A percentile compares a stretch with the other conserved stretches of the same genome.
These are phyloP conservation scores for Cantharis flavilabris DNA, from an alignment of 2,888 invertebrate species.

Conservation along the genomic window DNA sequence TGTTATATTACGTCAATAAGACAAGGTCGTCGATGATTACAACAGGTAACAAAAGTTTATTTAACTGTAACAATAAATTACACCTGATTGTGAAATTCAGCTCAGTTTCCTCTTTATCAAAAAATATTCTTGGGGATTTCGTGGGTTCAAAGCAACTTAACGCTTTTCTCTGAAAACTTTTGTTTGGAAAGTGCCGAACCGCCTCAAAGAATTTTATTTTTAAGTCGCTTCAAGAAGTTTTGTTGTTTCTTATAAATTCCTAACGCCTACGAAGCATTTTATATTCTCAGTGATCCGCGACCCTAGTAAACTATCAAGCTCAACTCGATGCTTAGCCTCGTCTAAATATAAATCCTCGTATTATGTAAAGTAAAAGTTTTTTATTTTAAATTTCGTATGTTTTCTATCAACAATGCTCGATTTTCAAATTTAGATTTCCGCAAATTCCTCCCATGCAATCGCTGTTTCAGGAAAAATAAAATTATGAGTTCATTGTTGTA, in stretches of 20 bases:
- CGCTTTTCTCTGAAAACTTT: neutral
- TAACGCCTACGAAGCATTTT: neutral
- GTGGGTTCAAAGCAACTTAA: neutral
- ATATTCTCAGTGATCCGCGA: neutral
- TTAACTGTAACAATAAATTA: neutral
- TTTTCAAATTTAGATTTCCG: neutral
- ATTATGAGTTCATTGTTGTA: neutral
- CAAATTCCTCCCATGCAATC: neutral
- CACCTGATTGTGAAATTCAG: neutral
- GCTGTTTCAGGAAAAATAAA: neutral
- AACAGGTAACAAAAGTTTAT: neutral
- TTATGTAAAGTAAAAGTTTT: neutral
- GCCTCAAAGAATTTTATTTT: neutral
- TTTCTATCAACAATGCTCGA: neutral
- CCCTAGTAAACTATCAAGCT: neutral
- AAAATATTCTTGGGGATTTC: neutral
- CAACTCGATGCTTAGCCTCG: neutral
- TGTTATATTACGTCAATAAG: neutral
- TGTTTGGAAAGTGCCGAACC: neutral
- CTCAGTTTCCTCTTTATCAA: neutral
- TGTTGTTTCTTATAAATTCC: neutral
- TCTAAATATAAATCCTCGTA: neutral
- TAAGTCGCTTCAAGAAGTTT: neutral
- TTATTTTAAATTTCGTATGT: neutral
- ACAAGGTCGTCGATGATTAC: neutral